These are phyloP conservation scores for Protaetia brevitarsis DNA, from an alignment of 1,140 invertebrate species.

Conservation along the genomic window DNA sequence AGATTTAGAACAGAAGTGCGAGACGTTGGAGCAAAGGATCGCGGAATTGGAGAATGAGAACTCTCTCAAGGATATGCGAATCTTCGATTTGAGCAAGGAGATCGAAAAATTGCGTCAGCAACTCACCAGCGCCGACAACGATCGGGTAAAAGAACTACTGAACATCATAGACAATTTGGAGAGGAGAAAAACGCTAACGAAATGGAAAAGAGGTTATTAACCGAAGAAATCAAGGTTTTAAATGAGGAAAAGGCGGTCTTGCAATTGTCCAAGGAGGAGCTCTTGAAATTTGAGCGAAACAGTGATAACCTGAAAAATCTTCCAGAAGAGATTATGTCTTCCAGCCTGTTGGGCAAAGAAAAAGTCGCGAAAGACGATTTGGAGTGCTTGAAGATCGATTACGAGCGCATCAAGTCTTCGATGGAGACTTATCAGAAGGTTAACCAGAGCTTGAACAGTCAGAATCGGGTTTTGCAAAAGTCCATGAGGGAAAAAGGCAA, in stretches of 20 bases:
- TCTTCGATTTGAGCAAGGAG: not conserved
- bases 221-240: not conserved
- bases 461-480: not conserved
- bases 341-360: not conserved
- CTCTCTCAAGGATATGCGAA: not conserved
- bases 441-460: not conserved
- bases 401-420: not conserved
- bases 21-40: not conserved
- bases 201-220: not conserved
- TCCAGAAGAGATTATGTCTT: not conserved
- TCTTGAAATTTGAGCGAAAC: not conserved
- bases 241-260: not conserved
- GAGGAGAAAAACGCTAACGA: not conserved
- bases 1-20: not conserved
- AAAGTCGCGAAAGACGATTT: not conserved
- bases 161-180: not conserved
- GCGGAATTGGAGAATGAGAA: not conserved
- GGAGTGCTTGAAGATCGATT: slow-evolving; percentile 1
- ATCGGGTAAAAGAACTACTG: not conserved
- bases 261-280: not conserved
- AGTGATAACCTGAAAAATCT: not conserved
- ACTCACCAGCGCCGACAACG: not conserved
- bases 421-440: not conserved
- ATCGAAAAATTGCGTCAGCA: not conserved
- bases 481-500: not conserved